Base-by-base conservation (phyloP, 1,140 invertebrate species). In the Eufriesea mexicana region DNA sequence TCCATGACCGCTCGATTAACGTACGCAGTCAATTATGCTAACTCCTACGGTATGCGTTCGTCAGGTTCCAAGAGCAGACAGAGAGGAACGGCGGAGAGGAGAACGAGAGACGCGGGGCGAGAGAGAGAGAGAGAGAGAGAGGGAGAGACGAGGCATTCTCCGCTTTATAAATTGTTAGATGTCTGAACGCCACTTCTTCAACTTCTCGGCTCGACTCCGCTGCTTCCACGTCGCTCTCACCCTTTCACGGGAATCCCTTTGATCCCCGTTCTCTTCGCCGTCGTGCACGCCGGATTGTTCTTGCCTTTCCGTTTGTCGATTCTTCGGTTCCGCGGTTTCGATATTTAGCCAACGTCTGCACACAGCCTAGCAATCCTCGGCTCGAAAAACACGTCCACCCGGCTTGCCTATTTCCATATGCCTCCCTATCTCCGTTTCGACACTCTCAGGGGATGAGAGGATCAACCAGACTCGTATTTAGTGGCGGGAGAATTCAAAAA, bases 1-100 rank as follows among this genome's bases (percentile, higher is more conserved):
- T 87, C 73, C 86, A 66, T 84, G 86, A 87, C 85, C 64, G 62
- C 54, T 64, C 86, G 86, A 84, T 88, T 87, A 88, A 88, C 86
- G 86, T 88, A 85, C 68, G 86, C 86, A 77, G 86, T 87, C 86
- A 88, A 88, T 88, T 88, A 87, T 81, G 78, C 85, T 76, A 84
- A 87, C 86, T 84, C 76, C 42, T 79, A 84, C 68, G 77, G 77
- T 81, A 81, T 84, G 79, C 64, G 81, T 67, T 70, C 75, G 72
- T 79, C 70, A 57, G 80, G 42, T 78, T 70, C 75, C 23, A 42
- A 51, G 51, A 18, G 2, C 20, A 9, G 54, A 55, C 49, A 45
- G 62, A 68, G n/a, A 55, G 51, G 2, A 35, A 20, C n/a, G 14
- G 25, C 16, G 0, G 18, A 18, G 20, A 18, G 18, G 49, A 59